Conservation (phyloP, 2,797 vertebrate species). For the Sebastes iracundus region DNA sequence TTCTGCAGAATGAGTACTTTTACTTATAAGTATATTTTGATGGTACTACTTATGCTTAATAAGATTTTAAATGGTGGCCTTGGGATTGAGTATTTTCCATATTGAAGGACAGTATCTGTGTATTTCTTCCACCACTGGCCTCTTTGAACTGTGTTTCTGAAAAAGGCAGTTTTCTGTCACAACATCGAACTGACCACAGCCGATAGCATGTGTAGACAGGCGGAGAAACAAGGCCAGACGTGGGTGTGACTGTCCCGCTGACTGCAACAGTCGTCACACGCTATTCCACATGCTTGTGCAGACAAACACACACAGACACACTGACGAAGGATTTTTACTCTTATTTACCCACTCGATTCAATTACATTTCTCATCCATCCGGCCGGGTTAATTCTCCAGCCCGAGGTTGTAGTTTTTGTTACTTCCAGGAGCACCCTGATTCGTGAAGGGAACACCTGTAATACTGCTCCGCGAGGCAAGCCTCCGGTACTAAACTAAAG, state of each 20-base stretch:
- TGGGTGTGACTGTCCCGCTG: conserved; percentile 69
- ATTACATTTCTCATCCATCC: conserved; percentile 62
- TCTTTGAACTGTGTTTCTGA: conserved; percentile 3
- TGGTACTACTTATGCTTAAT: neutral
- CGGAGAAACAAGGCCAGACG: conserved; percentile 72
- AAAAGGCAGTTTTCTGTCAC: conserved; percentile 44
- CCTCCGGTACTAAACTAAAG: conserved; percentile 60
- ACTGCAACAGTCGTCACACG: conserved; percentile 47
- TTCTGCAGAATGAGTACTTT: neutral
- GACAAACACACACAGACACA: conserved; percentile 3
- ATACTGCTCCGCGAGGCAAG: conserved; percentile 64
- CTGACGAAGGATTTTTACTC: conserved; percentile 33
- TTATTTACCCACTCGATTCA: conserved; percentile 45
- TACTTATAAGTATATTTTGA: neutral
- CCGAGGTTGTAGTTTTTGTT: conserved; percentile 44
- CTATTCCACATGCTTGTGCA: conserved; percentile 34
- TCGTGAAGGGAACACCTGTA: conserved; percentile 74
- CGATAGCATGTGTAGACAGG: conserved; percentile 66
- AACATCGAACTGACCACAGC: conserved; percentile 46
- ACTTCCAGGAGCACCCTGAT: conserved; percentile 47
- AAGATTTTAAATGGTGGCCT: neutral
- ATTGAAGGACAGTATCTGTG: neutral
- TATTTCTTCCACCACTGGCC: neutral
- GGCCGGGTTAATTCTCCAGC: conserved; percentile 34
- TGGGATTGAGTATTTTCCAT: neutral